Percentiles rank a stretch among this genome's conserved stretches.
These are phyloP conservation scores for Iselma pallidipennis DNA, from an alignment of 2,888 invertebrate species.

Conservation along the genomic window DNA sequence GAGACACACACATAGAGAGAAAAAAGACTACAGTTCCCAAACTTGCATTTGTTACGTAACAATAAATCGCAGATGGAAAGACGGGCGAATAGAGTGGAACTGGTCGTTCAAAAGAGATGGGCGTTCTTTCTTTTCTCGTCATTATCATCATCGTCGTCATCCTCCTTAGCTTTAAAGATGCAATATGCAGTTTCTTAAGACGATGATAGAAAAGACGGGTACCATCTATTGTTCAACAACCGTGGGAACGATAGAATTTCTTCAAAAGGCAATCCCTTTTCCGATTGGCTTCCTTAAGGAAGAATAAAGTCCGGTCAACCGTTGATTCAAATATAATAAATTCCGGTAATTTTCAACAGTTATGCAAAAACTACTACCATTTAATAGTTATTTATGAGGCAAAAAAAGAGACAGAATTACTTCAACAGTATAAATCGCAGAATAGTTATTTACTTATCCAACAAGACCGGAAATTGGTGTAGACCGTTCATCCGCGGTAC, in stretches of 20 bases:
- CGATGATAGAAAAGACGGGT: constrained; percentile 6
- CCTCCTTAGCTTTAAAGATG: constrained; percentile 25
- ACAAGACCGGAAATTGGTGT: not conserved
- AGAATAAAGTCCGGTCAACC: constrained; percentile 12
- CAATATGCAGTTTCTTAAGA: constrained; percentile 35
- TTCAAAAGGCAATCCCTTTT: not conserved
- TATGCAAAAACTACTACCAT: too few relatives aligned
- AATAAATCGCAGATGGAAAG: constrained; percentile 30
- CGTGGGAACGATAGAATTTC: constrained; percentile 28
- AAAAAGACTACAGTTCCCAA: constrained; percentile 7
- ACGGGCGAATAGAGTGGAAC: constrained; percentile 11
- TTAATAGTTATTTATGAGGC: too few relatives aligned
- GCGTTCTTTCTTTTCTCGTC: constrained; percentile 10
- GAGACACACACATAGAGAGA: not conserved
- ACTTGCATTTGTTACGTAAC: constrained; percentile 20
- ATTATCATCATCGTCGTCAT: too few relatives aligned
- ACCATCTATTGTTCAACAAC: constrained; percentile 25
- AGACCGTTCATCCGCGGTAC: not conserved
- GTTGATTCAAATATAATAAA: not conserved
- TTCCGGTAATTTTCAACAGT: not conserved
- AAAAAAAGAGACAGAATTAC: too few relatives aligned
- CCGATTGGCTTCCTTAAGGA: not conserved
- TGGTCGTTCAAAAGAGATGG: constrained; percentile 30
- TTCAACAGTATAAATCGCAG: too few relatives aligned
- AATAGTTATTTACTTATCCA: too few relatives aligned